Percentiles rank a stretch among this genome's conserved stretches.
Conservation (phyloP, 2,888 invertebrate species). For the Amiota mariae region DNA sequence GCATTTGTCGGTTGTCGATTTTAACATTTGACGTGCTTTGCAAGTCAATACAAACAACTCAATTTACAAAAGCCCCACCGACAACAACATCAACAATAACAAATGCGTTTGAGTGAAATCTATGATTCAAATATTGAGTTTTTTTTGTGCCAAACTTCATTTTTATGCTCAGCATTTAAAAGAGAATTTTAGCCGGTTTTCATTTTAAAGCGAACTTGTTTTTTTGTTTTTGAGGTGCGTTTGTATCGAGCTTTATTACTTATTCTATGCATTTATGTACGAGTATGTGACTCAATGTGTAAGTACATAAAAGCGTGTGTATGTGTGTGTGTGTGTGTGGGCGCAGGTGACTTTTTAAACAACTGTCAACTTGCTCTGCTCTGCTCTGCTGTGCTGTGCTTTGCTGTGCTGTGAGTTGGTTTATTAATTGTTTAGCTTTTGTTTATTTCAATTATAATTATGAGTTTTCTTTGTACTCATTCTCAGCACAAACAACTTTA, state of each 20-base stretch:
- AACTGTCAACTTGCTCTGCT: not conserved
- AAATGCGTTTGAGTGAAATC: too few relatives aligned
- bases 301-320: too few relatives aligned
- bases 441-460: conserved; percentile 3
- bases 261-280: not conserved
- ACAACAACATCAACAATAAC: too few relatives aligned
- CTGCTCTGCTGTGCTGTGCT: too few relatives aligned
- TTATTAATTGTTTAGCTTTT: conserved; percentile 7
- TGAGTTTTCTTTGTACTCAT: conserved; percentile 18
- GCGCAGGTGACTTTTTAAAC: not conserved
- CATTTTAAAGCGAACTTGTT: not conserved
- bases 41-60: too few relatives aligned
- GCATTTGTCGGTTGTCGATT: too few relatives aligned
- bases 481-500: conserved; percentile 7
- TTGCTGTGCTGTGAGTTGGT: not conserved
- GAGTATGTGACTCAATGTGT: not conserved
- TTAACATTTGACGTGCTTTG: too few relatives aligned
- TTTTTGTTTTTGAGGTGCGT: not conserved
- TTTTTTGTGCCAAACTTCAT: too few relatives aligned
- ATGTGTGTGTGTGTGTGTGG: conserved; percentile 4
- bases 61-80: too few relatives aligned
- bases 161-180: too few relatives aligned
- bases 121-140: too few relatives aligned
- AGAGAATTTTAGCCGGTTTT: not conserved
- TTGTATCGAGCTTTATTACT: not conserved